Evolutionary conservation across 2,113 vertebrate genomes (phyloP).

Genomic region (Leucosticte australis): DNA sequence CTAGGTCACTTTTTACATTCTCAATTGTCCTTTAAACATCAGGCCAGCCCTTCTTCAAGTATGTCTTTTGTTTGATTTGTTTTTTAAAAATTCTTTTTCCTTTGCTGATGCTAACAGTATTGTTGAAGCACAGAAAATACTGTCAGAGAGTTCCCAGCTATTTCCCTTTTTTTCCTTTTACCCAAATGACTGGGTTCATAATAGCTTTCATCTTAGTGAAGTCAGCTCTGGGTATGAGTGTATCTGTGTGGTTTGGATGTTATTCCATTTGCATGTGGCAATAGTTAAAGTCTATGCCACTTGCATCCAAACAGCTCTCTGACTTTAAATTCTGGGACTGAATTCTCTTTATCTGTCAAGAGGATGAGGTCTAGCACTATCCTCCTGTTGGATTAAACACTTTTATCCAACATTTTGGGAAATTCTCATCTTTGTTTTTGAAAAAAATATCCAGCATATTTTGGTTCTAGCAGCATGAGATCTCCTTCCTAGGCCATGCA

Average conservation of each 20-base stretch:
- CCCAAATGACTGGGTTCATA: not conserved
- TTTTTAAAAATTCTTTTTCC: not conserved
- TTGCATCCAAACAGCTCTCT: slow-evolving; percentile 5
- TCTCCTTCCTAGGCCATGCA: not conserved
- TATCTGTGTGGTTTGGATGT: not conserved
- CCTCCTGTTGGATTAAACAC: not conserved
- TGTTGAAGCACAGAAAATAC: not conserved
- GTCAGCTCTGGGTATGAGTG: not conserved
- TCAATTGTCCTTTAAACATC: not conserved
- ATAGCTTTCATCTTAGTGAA: not conserved
- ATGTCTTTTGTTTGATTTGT: not conserved
- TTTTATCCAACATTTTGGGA: not conserved
- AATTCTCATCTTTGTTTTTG: not conserved
- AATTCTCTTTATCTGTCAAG: slow-evolving; percentile 10
- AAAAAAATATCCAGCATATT: not conserved
- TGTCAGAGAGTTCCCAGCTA: not conserved
- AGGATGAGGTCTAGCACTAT: not conserved
- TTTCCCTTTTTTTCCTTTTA: not conserved
- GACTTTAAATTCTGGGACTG: not conserved
- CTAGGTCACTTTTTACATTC: not conserved
- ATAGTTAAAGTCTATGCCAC: not conserved
- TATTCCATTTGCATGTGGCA: not conserved
- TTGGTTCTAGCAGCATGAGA: not conserved
- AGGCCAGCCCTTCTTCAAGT: not conserved
- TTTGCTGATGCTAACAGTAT: not conserved